phyloP scores from a whole-genome alignment of 1,140 invertebrate genomes.

The Leptopilina clavipes region DNA sequence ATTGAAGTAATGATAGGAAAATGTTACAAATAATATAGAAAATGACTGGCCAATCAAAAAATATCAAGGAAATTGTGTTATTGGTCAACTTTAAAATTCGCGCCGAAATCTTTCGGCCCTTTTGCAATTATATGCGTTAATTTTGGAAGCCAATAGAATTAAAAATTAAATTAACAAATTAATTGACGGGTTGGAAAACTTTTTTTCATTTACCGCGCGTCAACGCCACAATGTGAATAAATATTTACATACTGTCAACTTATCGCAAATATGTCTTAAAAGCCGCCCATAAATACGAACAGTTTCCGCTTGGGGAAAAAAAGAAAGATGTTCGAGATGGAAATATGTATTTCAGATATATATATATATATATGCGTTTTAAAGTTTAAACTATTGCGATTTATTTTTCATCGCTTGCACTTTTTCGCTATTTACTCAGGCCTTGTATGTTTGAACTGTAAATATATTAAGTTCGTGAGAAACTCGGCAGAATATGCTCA shows the following conservation, averaged over 20 bases:
- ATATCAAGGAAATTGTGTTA: no score
- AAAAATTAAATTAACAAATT: no score
- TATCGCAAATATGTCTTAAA: not conserved
- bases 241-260: not conserved
- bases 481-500: constrained; percentile 5
- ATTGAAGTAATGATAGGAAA: no score
- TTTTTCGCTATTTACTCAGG: constrained; percentile 18
- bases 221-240: not conserved
- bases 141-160: no score
- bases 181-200: no score
- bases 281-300: not conserved
- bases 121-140: no score
- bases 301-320: constrained; percentile 12
- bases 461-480: constrained; percentile 33
- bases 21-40: no score
- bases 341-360: no score
- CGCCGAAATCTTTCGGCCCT: no score
- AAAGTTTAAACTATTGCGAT: constrained; percentile 9
- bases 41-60: no score
- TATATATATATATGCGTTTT: not conserved
- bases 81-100: no score
- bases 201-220: no score
- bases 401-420: constrained; percentile 19
- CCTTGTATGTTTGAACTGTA: constrained; percentile 24
- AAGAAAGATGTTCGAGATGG: constrained; percentile 1